Conservation (phyloP, 2,113 vertebrate genomes). For the Falcunculus frontatus region DNA sequence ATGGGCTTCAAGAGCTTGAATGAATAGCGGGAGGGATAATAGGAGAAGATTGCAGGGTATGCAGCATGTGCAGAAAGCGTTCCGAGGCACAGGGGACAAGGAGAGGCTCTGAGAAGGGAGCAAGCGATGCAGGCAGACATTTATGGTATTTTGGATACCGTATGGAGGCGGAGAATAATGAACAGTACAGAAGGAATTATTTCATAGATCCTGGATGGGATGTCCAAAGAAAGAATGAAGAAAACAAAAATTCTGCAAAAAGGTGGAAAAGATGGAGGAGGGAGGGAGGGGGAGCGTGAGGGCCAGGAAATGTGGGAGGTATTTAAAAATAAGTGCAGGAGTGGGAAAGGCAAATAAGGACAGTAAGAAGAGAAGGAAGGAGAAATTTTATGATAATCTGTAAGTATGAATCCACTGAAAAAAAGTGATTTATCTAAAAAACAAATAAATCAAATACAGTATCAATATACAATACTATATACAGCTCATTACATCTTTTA, state of each 20-base stretch:
- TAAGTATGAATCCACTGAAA: neutral
- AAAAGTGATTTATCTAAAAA: neutral
- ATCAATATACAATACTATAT: neutral
- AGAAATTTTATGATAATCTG: neutral
- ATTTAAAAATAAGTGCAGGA: neutral
- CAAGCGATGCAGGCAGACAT: neutral
- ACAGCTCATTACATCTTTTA: neutral
- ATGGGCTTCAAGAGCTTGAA: conserved; percentile 52
- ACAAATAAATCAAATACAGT: neutral
- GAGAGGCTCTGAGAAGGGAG: neutral
- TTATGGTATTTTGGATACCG: neutral
- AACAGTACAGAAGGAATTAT: neutral
- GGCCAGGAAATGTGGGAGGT: neutral
- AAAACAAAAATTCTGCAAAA: neutral
- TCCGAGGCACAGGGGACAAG: neutral
- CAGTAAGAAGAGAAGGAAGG: neutral
- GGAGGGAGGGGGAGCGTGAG: neutral
- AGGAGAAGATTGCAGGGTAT: conserved; percentile 49
- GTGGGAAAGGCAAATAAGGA: neutral
- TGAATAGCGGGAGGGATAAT: conserved; percentile 36
- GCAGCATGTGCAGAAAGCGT: neutral
- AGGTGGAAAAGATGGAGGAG: neutral
- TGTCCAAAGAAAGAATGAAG: neutral
- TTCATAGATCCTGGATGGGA: neutral
- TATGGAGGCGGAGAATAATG: neutral